Evolutionary conservation across 2,113 vertebrate genomes (phyloP).

Genomic region (Tragelaphus imberbis): DNA sequence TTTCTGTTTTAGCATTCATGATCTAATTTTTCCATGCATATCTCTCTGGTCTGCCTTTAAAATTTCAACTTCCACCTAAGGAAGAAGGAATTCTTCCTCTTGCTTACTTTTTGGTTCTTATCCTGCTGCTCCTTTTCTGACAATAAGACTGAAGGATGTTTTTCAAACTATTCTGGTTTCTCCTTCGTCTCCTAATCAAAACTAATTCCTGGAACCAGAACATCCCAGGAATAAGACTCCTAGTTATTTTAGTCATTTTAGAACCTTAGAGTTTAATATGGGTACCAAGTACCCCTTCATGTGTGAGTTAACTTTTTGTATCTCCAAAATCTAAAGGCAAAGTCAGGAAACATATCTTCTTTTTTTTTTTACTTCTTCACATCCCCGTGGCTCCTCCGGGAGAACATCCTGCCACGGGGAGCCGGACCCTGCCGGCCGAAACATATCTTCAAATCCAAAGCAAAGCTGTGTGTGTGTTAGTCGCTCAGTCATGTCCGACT

Average conservation of each 20-base stretch:
- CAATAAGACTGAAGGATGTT: background rate
- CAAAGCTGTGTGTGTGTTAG: background rate
- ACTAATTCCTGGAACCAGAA: background rate
- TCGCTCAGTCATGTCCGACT: background rate
- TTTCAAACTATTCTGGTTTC: background rate
- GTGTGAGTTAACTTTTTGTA: background rate
- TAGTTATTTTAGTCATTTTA: background rate
- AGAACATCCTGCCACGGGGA: too few relatives aligned
- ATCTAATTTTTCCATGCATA: background rate
- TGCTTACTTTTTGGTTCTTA: background rate
- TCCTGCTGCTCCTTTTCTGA: background rate
- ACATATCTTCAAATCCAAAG: background rate
- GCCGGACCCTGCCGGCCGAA: too few relatives aligned
- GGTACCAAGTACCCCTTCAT: background rate
- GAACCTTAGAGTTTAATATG: background rate
- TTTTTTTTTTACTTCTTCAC: too few relatives aligned
- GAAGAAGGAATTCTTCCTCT: background rate
- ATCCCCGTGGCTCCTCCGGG: too few relatives aligned
- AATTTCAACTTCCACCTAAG: background rate
- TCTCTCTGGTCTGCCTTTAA: background rate
- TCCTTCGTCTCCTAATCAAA: background rate
- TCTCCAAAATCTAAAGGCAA: background rate
- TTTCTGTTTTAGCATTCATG: background rate
- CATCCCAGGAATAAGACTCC: background rate
- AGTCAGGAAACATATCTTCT: background rate